Conservation (phyloP, 2,113 vertebrate species). For the Nerophis lumbriciformis region DNA sequence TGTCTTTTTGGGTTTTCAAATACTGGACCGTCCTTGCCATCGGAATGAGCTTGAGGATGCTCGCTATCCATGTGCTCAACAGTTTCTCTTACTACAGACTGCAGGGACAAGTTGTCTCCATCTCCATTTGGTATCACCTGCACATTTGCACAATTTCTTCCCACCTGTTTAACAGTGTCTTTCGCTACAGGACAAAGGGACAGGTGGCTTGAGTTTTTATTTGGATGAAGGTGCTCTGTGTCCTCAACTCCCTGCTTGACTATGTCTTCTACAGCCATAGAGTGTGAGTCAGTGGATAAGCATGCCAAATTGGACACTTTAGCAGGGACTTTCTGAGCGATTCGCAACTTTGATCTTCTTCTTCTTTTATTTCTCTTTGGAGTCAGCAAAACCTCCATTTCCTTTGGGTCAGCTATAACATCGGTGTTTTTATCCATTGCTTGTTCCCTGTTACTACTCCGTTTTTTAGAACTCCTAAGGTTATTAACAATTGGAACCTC, state of each 20-base stretch:
- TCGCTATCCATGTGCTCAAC: neutral
- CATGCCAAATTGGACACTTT: conserved; percentile 32
- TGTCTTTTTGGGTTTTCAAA: neutral
- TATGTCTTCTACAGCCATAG: neutral
- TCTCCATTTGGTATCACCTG: too few species aligned
- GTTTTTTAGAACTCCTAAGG: conserved; percentile 13
- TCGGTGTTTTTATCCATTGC: conserved; percentile 12
- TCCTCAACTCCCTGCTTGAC: neutral
- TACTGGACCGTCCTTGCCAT: neutral
- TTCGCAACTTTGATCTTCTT: conserved; percentile 12
- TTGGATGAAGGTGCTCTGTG: neutral
- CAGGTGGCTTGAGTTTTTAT: neutral
- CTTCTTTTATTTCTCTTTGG: conserved; percentile 20
- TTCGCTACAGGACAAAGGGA: neutral
- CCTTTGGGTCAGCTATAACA: neutral
- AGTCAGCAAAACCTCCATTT: neutral
- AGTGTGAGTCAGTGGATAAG: conserved; percentile 4
- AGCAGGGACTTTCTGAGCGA: conserved; percentile 29
- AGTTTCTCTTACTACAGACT: neutral
- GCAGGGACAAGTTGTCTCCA: neutral
- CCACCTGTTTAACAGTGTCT: conserved; percentile 16
- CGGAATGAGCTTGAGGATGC: neutral
- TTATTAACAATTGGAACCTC: neutral
- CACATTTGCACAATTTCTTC: neutral
- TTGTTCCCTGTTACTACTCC: conserved; percentile 34